phyloP scores from a whole-genome alignment of 2,113 vertebrate genomes.

The Stictonetta naevosa region DNA sequence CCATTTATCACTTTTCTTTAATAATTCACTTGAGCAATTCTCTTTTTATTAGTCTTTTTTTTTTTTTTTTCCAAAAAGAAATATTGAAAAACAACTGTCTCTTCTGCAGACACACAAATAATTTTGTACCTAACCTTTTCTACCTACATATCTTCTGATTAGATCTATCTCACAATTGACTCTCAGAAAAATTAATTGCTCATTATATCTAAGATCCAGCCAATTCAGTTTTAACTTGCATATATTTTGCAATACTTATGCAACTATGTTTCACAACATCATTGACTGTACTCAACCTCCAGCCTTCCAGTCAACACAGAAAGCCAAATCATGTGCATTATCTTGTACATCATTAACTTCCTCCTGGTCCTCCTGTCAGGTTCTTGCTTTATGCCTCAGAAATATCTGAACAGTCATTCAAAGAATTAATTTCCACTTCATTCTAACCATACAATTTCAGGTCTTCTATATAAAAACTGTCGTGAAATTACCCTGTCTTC shows the following conservation, averaged over 20 bases:
- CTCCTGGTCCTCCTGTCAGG: background rate
- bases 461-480: background rate
- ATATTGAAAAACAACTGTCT: background rate
- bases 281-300: background rate
- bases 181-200: background rate
- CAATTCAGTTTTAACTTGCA: background rate
- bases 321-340: background rate
- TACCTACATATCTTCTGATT: background rate
- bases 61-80: background rate
- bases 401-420: background rate
- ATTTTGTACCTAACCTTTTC: background rate
- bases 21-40: background rate
- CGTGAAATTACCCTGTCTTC: background rate
- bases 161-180: background rate
- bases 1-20: background rate
- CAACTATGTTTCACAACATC: background rate
- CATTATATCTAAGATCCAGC: background rate
- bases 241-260: background rate
- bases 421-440: background rate
- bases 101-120: rapidly evolving
- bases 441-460: background rate
- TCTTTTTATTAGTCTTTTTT: background rate
- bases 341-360: background rate
- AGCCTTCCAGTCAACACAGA: background rate
- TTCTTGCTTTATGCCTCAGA: background rate